Percentiles rank a stretch among this genome's conserved stretches.
Evolutionary conservation across 2,888 invertebrate species (phyloP).

Genomic region (Polia nebulosa): DNA sequence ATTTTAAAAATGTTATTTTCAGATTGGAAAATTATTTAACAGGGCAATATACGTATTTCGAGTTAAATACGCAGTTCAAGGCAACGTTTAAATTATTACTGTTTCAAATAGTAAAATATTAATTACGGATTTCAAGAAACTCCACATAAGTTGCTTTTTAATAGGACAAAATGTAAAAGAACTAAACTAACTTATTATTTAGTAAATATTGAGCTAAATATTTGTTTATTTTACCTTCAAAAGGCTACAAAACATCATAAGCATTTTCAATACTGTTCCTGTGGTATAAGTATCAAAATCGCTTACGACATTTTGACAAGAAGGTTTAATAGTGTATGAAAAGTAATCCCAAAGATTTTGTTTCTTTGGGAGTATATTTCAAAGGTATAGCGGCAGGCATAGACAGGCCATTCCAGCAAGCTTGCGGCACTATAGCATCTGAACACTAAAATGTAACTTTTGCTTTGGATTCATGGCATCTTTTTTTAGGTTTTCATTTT

Average conservation of each 20-base stretch:
- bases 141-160: background rate
- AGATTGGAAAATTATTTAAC: background rate
- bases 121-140: slow-evolving; percentile 2
- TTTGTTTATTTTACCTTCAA: background rate
- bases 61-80: no score
- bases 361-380: slow-evolving; percentile 3
- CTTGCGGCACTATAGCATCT: slow-evolving; percentile 25
- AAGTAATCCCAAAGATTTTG: slow-evolving; percentile 1
- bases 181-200: background rate
- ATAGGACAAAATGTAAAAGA: background rate
- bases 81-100: no score
- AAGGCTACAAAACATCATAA: background rate
- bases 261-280: slow-evolving; percentile 3
- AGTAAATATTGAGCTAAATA: background rate
- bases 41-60: no score
- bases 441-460: slow-evolving; percentile 15
- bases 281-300: slow-evolving; percentile 23
- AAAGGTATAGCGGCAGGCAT: slow-evolving; percentile 4
- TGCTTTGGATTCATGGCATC: background rate
- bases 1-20: slow-evolving; percentile 19
- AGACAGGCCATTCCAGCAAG: slow-evolving; percentile 41
- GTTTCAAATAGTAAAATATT: background rate
- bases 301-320: background rate
- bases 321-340: background rate
- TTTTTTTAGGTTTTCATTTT: background rate